These are phyloP conservation scores for Agrochola lota DNA, from an alignment of 2,888 invertebrate genomes.

Conservation along the genomic window DNA sequence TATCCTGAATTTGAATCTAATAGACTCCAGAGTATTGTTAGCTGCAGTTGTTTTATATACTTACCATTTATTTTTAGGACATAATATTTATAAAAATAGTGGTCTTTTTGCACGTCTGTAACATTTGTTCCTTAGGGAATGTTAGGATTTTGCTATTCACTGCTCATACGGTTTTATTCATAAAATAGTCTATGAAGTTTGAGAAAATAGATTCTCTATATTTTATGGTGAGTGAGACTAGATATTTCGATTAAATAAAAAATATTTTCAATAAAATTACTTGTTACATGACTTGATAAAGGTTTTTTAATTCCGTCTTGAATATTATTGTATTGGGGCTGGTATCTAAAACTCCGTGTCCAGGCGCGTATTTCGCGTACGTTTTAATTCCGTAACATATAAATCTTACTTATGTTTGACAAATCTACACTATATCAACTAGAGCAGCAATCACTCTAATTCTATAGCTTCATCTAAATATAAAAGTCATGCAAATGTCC, in stretches of 20 bases:
- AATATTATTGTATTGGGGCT: not conserved
- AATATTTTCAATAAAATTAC: not conserved
- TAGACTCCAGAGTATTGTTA: constrained; percentile 38
- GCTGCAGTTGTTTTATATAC: constrained; percentile 3
- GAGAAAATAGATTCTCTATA: not conserved
- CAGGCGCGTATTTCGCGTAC: not conserved
- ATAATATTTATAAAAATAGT: not conserved
- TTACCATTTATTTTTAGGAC: not conserved
- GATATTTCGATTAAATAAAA: not conserved
- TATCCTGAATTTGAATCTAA: constrained; percentile 47
- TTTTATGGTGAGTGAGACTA: not conserved
- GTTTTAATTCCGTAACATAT: not conserved
- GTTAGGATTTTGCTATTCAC: not conserved
- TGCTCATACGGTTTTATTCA: not conserved
- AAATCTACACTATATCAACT: not conserved
- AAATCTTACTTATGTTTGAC: not conserved
- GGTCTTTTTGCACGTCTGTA: not conserved
- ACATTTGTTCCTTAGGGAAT: constrained; percentile 18
- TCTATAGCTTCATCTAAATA: constrained; percentile 7
- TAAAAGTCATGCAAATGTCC: constrained; percentile 6
- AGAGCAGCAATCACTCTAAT: not conserved
- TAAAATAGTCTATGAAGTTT: not conserved
- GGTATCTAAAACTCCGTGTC: not conserved
- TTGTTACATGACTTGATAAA: not conserved
- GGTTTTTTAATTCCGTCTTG: not conserved